These are phyloP conservation scores for Cochlearius cochlearius DNA, from an alignment of 2,113 vertebrate species.

Conservation along the genomic window DNA sequence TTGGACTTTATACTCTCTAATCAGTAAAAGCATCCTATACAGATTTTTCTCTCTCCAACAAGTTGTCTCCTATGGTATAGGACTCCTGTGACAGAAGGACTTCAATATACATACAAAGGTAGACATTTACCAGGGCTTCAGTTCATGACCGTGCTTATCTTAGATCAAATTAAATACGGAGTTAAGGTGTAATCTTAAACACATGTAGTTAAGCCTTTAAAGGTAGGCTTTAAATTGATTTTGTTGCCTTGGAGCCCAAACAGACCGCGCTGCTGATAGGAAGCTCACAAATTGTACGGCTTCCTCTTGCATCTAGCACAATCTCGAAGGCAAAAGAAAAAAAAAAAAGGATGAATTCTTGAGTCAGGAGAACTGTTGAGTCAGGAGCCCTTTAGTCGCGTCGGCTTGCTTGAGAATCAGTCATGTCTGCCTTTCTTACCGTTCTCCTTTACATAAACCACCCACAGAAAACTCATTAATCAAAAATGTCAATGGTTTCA, in stretches of 20 bases:
- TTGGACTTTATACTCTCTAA: neutral
- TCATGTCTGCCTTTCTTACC: neutral
- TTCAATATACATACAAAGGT: fast-evolving
- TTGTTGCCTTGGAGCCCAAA: neutral
- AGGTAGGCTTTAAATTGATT: neutral
- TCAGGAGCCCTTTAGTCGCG: slow-evolving; percentile 27
- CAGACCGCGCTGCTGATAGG: neutral
- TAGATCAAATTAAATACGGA: neutral
- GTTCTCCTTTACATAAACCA: neutral
- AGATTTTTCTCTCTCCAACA: neutral
- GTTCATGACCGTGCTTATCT: neutral
- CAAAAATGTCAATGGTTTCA: slow-evolving; percentile 4
- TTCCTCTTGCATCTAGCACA: neutral
- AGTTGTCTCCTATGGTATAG: no score
- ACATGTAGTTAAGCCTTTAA: neutral
- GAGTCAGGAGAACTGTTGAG: slow-evolving; percentile 30
- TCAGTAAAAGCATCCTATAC: neutral
- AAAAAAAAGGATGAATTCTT: neutral
- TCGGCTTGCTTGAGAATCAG: neutral
- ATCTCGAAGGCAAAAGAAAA: neutral
- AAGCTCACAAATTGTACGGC: neutral
- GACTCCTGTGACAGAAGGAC: neutral
- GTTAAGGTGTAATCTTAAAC: neutral
- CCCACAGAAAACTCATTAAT: slow-evolving; percentile 19
- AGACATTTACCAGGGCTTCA: neutral